Evolutionary conservation across 2,113 vertebrate genomes (phyloP).

Genomic region (Caracal caracal): DNA sequence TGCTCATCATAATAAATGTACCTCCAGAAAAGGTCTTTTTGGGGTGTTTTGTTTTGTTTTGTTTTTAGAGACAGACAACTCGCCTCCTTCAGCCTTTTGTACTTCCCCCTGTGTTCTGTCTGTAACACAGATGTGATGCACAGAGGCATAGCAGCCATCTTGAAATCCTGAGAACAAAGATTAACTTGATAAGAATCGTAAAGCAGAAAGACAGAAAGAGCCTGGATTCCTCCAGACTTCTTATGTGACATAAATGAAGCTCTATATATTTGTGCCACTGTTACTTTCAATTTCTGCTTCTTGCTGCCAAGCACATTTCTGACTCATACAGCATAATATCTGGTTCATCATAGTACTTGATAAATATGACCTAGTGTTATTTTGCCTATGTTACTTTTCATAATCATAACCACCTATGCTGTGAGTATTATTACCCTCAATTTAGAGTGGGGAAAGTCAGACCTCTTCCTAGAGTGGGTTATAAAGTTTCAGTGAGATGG

Average conservation of each 20-base stretch:
- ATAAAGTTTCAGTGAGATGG: neutral
- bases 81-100: neutral
- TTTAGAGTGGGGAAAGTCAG: neutral
- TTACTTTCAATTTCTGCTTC: slow-evolving; percentile 30
- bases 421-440: neutral
- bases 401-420: neutral
- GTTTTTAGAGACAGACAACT: neutral
- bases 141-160: neutral
- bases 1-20: neutral
- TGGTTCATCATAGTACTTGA: neutral
- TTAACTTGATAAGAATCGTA: neutral
- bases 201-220: slow-evolving; percentile 15
- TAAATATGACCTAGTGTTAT: slow-evolving; percentile 24
- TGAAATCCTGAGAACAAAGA: slow-evolving; percentile 9
- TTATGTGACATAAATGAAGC: slow-evolving; percentile 15
- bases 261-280: neutral
- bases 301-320: slow-evolving; percentile 16
- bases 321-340: neutral
- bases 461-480: slow-evolving; percentile 4
- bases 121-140: neutral
- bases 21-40: neutral
- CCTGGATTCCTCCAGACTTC: neutral
- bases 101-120: neutral
- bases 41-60: neutral
- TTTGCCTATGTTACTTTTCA: slow-evolving; percentile 1